Evolutionary conservation across 2,888 invertebrate species (phyloP).

Genomic region (Limnephilus auricula): DNA sequence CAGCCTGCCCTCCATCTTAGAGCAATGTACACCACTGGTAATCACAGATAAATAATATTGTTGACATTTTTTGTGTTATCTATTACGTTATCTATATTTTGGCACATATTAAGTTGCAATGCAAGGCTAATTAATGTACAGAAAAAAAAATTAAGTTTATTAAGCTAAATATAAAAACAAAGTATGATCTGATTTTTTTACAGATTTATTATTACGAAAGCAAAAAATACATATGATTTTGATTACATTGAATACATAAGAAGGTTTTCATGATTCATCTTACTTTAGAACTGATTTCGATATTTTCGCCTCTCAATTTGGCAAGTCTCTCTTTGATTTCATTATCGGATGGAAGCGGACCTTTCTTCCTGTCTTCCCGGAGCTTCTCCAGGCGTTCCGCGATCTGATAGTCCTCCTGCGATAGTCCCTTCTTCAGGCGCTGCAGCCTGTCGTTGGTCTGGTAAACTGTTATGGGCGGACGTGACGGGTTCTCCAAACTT

Average conservation of each 20-base stretch:
- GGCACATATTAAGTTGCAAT: not conserved
- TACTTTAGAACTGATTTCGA: constrained; percentile 68
- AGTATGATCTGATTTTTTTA: not conserved
- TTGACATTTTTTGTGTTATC: not conserved
- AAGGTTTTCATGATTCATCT: constrained; percentile 3
- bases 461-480: constrained; percentile 78
- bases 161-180: not conserved
- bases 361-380: constrained; percentile 77
- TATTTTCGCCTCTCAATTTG: constrained; percentile 81
- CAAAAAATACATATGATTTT: not conserved
- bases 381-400: constrained; percentile 83
- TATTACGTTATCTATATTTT: not conserved
- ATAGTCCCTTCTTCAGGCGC: constrained; percentile 72
- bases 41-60: not conserved
- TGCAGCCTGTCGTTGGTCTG: constrained; percentile 71
- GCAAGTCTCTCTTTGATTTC: constrained; percentile 83
- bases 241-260: not conserved
- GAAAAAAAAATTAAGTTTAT: not conserved
- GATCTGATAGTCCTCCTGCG: constrained; percentile 80
- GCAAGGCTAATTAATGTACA: not conserved
- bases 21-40: not conserved
- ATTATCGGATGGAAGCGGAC: constrained; percentile 78
- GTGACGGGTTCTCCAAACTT: constrained; percentile 76
- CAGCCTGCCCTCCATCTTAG: no score
- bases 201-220: not conserved